Conservation (phyloP, 2,113 vertebrate species). For the Boleophthalmus pectinirostris region DNA sequence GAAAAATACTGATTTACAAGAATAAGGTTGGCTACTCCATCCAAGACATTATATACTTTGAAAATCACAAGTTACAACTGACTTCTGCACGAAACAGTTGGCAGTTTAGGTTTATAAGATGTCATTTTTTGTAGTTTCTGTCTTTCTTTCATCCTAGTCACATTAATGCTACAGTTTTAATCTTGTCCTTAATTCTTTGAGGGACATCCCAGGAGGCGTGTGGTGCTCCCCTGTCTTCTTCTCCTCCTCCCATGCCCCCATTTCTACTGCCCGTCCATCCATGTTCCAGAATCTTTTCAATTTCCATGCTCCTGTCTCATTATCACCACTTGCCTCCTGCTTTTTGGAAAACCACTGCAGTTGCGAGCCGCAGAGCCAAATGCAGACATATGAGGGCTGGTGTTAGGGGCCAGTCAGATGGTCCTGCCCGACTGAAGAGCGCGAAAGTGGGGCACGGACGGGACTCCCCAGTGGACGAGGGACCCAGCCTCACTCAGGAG, state of each 20-base stretch:
- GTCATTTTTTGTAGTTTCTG: too few relatives aligned
- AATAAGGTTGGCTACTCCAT: too few relatives aligned
- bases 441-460: conserved; percentile 77
- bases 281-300: conserved; percentile 70
- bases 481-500: conserved; percentile 58
- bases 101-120: too few relatives aligned
- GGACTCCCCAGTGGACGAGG: conserved; percentile 70
- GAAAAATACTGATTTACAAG: too few relatives aligned
- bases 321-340: conserved; percentile 73
- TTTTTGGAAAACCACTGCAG: conserved; percentile 77
- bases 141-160: too few relatives aligned
- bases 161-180: background rate
- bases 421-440: conserved; percentile 73
- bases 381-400: conserved; percentile 78
- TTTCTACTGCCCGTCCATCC: conserved; percentile 52
- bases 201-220: conserved; percentile 35
- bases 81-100: too few relatives aligned
- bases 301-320: conserved; percentile 80
- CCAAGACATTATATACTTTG: too few relatives aligned
- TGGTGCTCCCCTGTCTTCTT: conserved; percentile 41
- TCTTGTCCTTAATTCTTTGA: conserved; percentile 35
- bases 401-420: conserved; percentile 79
- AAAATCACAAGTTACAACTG: too few relatives aligned
- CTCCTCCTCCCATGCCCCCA: conserved; percentile 10
- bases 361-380: conserved; percentile 72